phyloP scores from a whole-genome alignment of 2,888 invertebrate genomes.

The Kryphioiulus occultus region DNA sequence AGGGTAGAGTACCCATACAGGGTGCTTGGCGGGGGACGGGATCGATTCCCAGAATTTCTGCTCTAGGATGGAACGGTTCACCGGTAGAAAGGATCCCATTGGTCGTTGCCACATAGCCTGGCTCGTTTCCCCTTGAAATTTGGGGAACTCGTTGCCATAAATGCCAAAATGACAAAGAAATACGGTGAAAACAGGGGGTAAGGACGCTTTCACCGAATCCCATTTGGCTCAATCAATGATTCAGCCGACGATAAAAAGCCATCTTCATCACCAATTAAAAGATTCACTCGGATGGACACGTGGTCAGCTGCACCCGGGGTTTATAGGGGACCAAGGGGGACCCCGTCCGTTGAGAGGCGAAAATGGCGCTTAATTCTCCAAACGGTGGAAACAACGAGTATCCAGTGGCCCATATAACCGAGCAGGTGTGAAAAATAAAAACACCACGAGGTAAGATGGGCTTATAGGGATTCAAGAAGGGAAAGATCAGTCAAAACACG shows the following conservation, averaged over 20 bases:
- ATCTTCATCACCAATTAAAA: constrained; percentile 16
- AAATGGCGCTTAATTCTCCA: background rate
- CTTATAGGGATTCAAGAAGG: no score
- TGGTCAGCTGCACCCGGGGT: background rate
- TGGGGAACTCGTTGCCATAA: background rate
- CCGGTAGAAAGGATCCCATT: background rate
- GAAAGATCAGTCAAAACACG: no score
- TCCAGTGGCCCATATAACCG: background rate
- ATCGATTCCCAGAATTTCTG: constrained; percentile 21
- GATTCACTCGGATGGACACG: background rate
- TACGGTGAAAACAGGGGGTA: background rate
- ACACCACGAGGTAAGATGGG: background rate
- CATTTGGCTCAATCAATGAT: constrained; percentile 9
- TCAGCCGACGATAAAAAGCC: constrained; percentile 17
- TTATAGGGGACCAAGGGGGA: background rate
- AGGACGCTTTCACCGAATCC: background rate
- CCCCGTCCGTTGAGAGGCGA: no score
- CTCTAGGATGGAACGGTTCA: background rate
- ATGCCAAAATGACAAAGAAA: constrained; percentile 23
- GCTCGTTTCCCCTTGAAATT: background rate
- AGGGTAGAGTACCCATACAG: background rate
- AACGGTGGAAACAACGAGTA: background rate
- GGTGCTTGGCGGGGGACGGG: background rate
- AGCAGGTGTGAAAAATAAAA: background rate
- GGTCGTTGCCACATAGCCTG: background rate